Conservation (phyloP, 2,113 vertebrate genomes). For the Ramphastos sulfuratus region DNA sequence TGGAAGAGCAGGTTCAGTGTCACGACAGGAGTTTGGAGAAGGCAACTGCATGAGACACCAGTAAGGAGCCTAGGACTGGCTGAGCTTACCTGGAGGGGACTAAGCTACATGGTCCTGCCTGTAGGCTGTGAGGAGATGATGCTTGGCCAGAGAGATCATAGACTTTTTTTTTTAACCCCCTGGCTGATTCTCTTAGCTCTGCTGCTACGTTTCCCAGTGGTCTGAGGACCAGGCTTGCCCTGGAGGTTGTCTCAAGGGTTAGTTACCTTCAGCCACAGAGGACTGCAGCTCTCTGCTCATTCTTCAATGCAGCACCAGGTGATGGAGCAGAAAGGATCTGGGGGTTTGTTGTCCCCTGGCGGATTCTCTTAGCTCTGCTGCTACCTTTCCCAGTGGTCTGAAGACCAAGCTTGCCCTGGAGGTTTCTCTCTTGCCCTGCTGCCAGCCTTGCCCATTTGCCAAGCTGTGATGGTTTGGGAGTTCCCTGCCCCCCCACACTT, state of each 20-base stretch:
- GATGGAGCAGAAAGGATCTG: background rate
- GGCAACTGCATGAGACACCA: too few species aligned
- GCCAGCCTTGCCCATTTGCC: background rate
- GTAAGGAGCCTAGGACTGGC: background rate
- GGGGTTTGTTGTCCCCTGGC: fast-evolving
- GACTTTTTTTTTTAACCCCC: too few species aligned
- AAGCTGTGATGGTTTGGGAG: too few species aligned
- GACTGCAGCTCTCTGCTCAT: background rate
- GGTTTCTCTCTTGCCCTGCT: background rate
- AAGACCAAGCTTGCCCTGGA: background rate
- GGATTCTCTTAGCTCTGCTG: background rate
- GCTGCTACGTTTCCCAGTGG: background rate
- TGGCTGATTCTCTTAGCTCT: background rate
- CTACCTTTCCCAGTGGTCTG: background rate
- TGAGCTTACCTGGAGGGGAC: background rate
- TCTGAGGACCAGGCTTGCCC: background rate
- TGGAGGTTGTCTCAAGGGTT: background rate
- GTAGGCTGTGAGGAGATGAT: background rate
- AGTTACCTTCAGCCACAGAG: background rate
- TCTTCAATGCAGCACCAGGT: background rate
- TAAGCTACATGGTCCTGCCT: background rate
- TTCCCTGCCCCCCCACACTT: too few species aligned
- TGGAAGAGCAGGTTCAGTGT: background rate
- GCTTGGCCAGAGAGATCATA: too few species aligned
- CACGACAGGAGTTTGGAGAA: too few species aligned